Conservation (phyloP, 2,888 invertebrate genomes). For the Eucriotettix oculatus region DNA sequence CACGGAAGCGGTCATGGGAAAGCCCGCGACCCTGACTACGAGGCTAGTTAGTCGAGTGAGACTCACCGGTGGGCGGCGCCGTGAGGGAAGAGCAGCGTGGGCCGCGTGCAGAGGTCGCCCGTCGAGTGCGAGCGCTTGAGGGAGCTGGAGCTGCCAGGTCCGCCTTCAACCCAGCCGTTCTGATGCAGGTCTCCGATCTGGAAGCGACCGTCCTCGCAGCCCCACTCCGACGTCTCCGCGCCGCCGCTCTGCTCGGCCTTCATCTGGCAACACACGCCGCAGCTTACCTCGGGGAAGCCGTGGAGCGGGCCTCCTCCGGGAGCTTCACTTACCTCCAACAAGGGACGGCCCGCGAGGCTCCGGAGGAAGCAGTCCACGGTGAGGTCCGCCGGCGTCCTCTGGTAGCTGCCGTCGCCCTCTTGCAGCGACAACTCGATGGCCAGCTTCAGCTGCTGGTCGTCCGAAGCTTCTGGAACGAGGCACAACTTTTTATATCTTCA, state of each 20-base stretch:
- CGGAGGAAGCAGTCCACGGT: conserved; percentile 36
- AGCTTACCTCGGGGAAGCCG: no score
- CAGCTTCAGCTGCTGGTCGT: conserved; percentile 31
- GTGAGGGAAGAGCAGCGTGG: neutral
- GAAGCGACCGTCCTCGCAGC: conserved; percentile 30
- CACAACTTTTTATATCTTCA: no score
- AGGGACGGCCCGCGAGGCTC: conserved; percentile 9
- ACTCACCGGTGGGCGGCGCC: no score
- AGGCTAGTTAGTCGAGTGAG: no score
- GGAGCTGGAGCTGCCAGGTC: conserved; percentile 14
- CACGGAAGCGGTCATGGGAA: neutral
- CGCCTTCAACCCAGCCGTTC: conserved; percentile 28
- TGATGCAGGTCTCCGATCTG: conserved; percentile 36
- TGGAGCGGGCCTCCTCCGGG: no score
- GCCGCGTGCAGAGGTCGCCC: conserved; percentile 26
- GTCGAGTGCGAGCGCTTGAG: conserved; percentile 32
- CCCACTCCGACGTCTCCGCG: no score
- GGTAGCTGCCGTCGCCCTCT: conserved; percentile 22
- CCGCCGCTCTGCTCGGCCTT: neutral
- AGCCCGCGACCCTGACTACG: no score
- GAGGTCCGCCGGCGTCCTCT: conserved; percentile 30
- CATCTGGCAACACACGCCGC: no score
- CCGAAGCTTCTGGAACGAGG: conserved; percentile 2
- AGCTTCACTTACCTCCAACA: neutral
- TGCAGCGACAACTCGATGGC: conserved; percentile 34